Evolutionary conservation across 2,888 invertebrate genomes (phyloP), one percentile per base, ranked within the genome.

Genomic region (Platycnemis pennipes): DNA sequence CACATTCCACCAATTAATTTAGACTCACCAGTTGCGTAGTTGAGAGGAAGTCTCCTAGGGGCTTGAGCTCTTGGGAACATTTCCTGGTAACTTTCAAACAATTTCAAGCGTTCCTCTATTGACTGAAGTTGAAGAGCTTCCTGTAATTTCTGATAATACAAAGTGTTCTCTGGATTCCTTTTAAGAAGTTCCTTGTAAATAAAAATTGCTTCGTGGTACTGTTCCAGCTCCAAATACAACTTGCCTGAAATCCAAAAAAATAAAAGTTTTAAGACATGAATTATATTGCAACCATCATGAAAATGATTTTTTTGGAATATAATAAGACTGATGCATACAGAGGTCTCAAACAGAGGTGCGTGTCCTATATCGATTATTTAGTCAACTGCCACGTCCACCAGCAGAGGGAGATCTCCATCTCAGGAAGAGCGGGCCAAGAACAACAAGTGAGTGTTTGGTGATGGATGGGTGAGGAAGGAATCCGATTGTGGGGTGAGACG

Each of bases 91-190:
- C 98, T 97, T 95, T 98, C 97, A 96, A 98, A 99, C 96, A 99
- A 98, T 96, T 98, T 97, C 96, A 99, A 97, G 96, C 98, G 98
- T 95, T 98, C 98, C 95, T 98, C 98, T 94, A 98, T 97, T 95
- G 97, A 97, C 95, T 97, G 97, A 95, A 99, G 97, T 96, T 98
- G 97, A 96, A 98, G 97, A 89, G 99, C 98, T 96, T 98, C 98
- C 96, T 99, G 98, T 96, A 99, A 97, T 96, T 98, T 98, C 95
- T 97, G 97, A 96, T 99, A 99, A 97, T 99, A 99, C 96, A 98
- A 97, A 95, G 98, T 98, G 96, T 99, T 99, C 96, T 99, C 99
- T 19, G 99, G 99, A 97, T 99, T 99, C 95, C 99, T 97, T 95
- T 98, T 98, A 95, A 99, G 97, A 95, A 99, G 97, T 95, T 98